Conservation (phyloP, 1,140 invertebrate species). For the Galleria mellonella region DNA sequence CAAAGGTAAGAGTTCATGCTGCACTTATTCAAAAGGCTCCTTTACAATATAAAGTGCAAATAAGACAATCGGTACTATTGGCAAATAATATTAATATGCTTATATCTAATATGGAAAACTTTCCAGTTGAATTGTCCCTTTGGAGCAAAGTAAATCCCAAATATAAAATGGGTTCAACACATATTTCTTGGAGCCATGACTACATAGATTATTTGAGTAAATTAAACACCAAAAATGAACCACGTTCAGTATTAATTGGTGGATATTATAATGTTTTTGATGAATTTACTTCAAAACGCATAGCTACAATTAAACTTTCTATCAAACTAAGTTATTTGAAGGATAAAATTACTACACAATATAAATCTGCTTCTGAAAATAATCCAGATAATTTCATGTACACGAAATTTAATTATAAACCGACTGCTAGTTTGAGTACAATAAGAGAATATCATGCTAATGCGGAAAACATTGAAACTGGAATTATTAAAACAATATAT, state of each 20-base stretch:
- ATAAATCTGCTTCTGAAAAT: slow-evolving; percentile 12
- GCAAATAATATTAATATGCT: slow-evolving; percentile 21
- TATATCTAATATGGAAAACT: slow-evolving; percentile 32
- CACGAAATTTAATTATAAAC: slow-evolving; percentile 12
- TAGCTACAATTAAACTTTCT: slow-evolving; percentile 33
- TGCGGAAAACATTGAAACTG: slow-evolving; percentile 1
- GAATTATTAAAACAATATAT: slow-evolving; percentile 18
- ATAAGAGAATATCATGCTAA: slow-evolving; percentile 2
- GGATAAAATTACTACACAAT: slow-evolving; percentile 17
- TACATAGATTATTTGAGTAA: slow-evolving; percentile 37
- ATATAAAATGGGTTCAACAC: slow-evolving; percentile 26
- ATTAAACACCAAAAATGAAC: slow-evolving; percentile 8
- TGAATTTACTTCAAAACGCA: slow-evolving; percentile 26
- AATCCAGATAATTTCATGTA: slow-evolving; percentile 13
- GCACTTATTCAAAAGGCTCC: not conserved
- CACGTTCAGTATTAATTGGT: slow-evolving; percentile 13
- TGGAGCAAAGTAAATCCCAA: slow-evolving; percentile 23
- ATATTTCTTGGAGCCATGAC: slow-evolving; percentile 32
- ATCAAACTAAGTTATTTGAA: slow-evolving; percentile 32
- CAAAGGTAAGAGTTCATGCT: slow-evolving; percentile 13
- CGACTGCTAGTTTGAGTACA: slow-evolving; percentile 1
- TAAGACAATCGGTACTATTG: slow-evolving; percentile 33
- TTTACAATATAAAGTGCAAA: slow-evolving; percentile 7
- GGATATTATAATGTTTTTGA: slow-evolving; percentile 34
- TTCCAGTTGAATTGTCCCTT: slow-evolving; percentile 42